Percentiles rank a stretch among this genome's conserved stretches.
phyloP scores from a whole-genome alignment of 92 coral and sea anemone genomes.

The Zoanthus solanderi region DNA sequence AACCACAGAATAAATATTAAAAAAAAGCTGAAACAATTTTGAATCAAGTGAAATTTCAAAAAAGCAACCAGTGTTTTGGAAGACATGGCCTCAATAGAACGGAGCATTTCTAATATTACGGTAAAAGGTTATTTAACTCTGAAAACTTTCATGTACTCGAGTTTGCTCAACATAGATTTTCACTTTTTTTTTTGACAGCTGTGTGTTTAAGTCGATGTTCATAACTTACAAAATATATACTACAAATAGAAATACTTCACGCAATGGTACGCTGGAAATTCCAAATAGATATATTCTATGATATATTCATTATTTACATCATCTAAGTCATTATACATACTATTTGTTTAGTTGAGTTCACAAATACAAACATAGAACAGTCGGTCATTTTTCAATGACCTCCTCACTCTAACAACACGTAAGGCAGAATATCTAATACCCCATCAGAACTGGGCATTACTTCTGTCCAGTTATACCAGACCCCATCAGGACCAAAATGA shows the following conservation, averaged over 20 bases:
- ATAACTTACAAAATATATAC: not conserved
- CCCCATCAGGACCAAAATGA: slow-evolving; percentile 83
- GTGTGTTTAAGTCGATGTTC: not conserved
- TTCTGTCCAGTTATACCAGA: slow-evolving; percentile 92
- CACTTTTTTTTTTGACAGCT: not conserved
- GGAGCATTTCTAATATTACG: too few species aligned
- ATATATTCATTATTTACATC: slow-evolving; percentile 26
- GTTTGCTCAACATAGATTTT: not conserved
- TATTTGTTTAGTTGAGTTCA: slow-evolving; percentile 20
- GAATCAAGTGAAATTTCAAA: too few species aligned
- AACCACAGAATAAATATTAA: too few species aligned
- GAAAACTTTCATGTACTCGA: not conserved
- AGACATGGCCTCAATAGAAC: too few species aligned
- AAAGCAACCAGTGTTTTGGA: too few species aligned
- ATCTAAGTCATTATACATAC: slow-evolving; percentile 11
- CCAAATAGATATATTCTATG: not conserved
- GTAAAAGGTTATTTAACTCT: too few species aligned
- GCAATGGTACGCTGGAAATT: not conserved
- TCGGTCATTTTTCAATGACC: slow-evolving; percentile 44
- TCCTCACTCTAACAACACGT: slow-evolving; percentile 90
- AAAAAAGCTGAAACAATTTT: too few species aligned
- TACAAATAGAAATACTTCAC: not conserved
- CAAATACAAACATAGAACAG: not conserved
- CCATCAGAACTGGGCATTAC: slow-evolving; percentile 88
- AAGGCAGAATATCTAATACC: slow-evolving; percentile 80